These are phyloP conservation scores for Podarcis cretensis DNA, from an alignment of 2,113 vertebrate genomes.

Conservation along the genomic window DNA sequence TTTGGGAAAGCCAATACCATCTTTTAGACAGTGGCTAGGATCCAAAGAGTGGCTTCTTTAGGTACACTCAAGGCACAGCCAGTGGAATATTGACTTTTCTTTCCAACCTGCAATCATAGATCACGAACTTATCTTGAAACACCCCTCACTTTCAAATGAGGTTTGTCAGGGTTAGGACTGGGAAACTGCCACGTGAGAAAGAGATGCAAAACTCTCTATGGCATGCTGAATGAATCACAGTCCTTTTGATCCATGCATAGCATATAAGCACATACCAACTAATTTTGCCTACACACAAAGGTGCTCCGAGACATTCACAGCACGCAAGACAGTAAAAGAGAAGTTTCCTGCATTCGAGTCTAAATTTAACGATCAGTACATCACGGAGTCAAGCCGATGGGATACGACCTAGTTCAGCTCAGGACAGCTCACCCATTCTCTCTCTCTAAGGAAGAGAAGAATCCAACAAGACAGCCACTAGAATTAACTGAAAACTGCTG, in stretches of 20 bases:
- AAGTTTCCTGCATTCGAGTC: neutral
- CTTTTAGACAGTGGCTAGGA: neutral
- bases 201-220: too few relatives aligned
- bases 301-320: neutral
- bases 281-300: neutral
- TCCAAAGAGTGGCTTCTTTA: neutral
- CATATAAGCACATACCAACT: neutral
- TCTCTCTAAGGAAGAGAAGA: neutral
- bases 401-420: slow-evolving; percentile 17
- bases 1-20: neutral
- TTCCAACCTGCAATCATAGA: neutral
- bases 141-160: neutral
- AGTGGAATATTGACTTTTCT: neutral
- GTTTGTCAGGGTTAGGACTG: neutral
- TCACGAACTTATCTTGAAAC: neutral
- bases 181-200: neutral
- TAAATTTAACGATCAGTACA: slow-evolving; percentile 1
- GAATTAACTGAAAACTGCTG: neutral
- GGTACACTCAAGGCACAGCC: neutral
- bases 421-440: neutral
- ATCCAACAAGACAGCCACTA: neutral
- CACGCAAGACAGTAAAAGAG: neutral
- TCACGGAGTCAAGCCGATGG: neutral
- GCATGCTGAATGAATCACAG: neutral
- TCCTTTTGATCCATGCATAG: neutral